A percentile compares a stretch with the other conserved stretches of the same genome.
These are phyloP conservation scores for Morelia viridis DNA, from an alignment of 2,797 vertebrate species.

Conservation along the genomic window DNA sequence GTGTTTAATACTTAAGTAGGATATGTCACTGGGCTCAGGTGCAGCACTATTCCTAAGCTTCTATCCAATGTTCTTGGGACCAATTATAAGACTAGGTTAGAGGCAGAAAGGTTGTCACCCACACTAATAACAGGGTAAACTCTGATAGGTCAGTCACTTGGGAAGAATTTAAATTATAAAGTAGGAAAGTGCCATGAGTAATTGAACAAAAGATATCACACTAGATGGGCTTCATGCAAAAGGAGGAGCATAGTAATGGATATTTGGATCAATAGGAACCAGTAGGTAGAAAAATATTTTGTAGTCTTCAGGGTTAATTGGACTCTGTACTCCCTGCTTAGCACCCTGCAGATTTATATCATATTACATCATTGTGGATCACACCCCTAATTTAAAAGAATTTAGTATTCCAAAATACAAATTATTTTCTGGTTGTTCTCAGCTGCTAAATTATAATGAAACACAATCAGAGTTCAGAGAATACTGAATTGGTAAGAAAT, in stretches of 20 bases:
- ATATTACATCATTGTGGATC: neutral
- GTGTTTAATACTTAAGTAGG: neutral
- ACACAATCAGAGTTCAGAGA: neutral
- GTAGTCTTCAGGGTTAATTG: neutral
- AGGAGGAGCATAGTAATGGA: neutral
- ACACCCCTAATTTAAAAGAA: neutral
- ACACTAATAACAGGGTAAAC: conserved; percentile 2
- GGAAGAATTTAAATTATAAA: neutral
- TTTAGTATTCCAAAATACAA: neutral
- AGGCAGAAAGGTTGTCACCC: neutral
- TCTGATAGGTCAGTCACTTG: neutral
- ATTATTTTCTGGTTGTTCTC: neutral
- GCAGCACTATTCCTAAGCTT: neutral
- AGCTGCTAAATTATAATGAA: neutral
- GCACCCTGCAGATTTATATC: neutral
- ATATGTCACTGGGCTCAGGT: neutral
- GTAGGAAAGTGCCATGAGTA: neutral
- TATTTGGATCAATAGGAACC: neutral
- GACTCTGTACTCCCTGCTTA: neutral
- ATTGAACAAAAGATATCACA: neutral
- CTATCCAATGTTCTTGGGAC: conserved; percentile 1
- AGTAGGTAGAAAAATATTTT: neutral
- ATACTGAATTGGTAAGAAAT: neutral
- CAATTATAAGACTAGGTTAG: conserved; percentile 2
- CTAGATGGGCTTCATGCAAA: neutral